Evolutionary conservation across 1,140 invertebrate genomes (phyloP).

Genomic region (Pectinophora gossypiella): DNA sequence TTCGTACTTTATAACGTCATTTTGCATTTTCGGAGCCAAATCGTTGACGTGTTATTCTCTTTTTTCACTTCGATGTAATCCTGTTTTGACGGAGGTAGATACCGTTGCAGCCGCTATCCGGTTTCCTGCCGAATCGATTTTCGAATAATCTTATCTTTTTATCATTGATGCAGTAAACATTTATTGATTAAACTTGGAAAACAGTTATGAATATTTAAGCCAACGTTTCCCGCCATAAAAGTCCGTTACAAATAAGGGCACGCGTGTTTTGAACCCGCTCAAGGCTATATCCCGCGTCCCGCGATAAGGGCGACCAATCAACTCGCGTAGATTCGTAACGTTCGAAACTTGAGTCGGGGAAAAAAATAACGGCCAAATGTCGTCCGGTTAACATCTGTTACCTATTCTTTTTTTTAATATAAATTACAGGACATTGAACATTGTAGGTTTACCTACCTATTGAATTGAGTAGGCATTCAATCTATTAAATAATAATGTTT

Average conservation of each 20-base stretch:
- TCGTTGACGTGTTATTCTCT: not conserved
- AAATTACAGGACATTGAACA: too few species aligned
- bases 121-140: not conserved
- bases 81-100: too few species aligned
- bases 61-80: too few species aligned
- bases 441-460: too few species aligned
- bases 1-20: not conserved
- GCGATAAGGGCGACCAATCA: constrained; percentile 68
- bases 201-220: too few species aligned
- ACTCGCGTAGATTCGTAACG: constrained; percentile 37
- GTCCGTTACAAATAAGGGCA: constrained; percentile 51
- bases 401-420: too few species aligned
- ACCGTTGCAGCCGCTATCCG: not conserved
- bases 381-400: not conserved
- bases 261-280: constrained; percentile 39
- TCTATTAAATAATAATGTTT: too few species aligned
- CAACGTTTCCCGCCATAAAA: constrained; percentile 18
- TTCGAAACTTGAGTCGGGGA: constrained; percentile 34
- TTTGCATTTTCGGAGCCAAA: not conserved
- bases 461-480: too few species aligned
- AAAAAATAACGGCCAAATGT: constrained; percentile 12
- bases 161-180: too few species aligned
- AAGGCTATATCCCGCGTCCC: constrained; percentile 48
- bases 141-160: too few species aligned
- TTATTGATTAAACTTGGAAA: too few species aligned